These are phyloP conservation scores for Cochlearius cochlearius DNA, from an alignment of 2,113 vertebrate genomes.

Conservation along the genomic window DNA sequence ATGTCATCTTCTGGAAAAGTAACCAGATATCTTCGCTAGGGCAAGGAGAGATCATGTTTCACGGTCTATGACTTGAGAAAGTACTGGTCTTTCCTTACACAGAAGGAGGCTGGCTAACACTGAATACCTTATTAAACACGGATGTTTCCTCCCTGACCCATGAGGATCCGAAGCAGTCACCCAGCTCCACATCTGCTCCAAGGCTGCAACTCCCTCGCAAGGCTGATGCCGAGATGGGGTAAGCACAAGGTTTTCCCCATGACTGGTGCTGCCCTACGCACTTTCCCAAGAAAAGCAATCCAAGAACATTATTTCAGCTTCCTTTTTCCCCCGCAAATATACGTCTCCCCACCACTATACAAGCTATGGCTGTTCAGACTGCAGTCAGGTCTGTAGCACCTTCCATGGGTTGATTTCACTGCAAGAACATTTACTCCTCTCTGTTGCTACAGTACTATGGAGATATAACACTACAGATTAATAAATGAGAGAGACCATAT, in stretches of 20 bases:
- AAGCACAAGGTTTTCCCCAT: not conserved
- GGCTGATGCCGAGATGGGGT: rapidly evolving
- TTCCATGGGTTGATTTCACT: not conserved
- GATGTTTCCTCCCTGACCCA: not conserved
- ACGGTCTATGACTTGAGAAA: not conserved
- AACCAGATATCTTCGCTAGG: not conserved
- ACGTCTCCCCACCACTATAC: not conserved
- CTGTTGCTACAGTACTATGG: not conserved
- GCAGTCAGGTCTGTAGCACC: rapidly evolving
- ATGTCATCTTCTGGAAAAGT: not conserved
- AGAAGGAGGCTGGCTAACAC: not conserved
- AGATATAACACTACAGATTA: not conserved
- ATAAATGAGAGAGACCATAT: not conserved
- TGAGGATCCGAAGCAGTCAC: rapidly evolving
- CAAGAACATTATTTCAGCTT: not conserved
- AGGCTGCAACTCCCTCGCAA: not conserved
- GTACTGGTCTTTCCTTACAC: not conserved
- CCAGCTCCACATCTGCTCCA: not conserved
- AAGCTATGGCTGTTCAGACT: not conserved
- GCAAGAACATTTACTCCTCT: not conserved
- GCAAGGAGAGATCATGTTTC: not conserved
- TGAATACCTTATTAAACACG: not conserved
- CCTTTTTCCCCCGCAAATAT: not conserved
- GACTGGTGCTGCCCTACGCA: not conserved
- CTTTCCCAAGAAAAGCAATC: not conserved